Conservation (phyloP, 2,888 invertebrate species). For the Drosophila percnosoma region DNA sequence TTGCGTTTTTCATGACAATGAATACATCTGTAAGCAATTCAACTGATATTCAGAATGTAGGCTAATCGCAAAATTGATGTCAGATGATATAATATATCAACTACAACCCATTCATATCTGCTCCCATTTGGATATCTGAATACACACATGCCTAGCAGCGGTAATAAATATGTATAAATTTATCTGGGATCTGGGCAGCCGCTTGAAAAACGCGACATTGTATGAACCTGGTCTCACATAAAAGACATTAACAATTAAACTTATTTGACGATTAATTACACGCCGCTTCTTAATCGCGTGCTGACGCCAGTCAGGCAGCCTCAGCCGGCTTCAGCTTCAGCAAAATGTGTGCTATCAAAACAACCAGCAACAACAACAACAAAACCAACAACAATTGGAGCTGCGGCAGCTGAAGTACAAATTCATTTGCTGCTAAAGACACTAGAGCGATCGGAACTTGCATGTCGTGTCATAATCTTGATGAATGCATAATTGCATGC, state of each 20-base stretch:
- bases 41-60: background rate
- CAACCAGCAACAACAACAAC: conserved; percentile 36
- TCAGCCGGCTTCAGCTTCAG: conserved; percentile 34
- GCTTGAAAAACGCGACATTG: conserved; percentile 64
- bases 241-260: conserved; percentile 81
- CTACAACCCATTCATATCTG: conserved; percentile 8
- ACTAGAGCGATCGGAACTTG: conserved; percentile 68
- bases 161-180: conserved; percentile 21
- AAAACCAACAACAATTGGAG: conserved; percentile 26
- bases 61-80: background rate
- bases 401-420: conserved; percentile 68
- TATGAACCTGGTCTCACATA: conserved; percentile 66
- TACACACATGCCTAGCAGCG: background rate
- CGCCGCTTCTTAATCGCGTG: conserved; percentile 81
- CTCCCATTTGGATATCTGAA: conserved; percentile 27
- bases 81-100: conserved; percentile 15
- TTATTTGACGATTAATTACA: conserved; percentile 83
- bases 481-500: conserved; percentile 84
- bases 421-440: conserved; percentile 77
- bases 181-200: conserved; percentile 49
- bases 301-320: conserved; percentile 37
- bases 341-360: conserved; percentile 79
- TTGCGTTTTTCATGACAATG: background rate
- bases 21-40: background rate
- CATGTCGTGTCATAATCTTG: conserved; percentile 84